Evolutionary conservation across 2,888 invertebrate species (phyloP).

Genomic region (Protodeltote pygarga): DNA sequence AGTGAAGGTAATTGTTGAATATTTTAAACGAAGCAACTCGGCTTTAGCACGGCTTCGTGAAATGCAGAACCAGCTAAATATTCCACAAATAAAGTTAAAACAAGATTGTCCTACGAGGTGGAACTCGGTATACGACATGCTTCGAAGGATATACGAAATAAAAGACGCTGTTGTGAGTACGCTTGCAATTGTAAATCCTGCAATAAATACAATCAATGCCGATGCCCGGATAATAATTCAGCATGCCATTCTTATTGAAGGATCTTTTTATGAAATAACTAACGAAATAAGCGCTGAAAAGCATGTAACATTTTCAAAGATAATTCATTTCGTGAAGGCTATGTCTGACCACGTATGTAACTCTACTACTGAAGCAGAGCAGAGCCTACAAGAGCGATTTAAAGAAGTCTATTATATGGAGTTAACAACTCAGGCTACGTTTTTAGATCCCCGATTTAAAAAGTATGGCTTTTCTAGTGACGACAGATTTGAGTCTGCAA

Average conservation of each 20-base stretch:
- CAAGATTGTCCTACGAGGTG: slow-evolving; percentile 5
- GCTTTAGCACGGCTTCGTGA: neutral
- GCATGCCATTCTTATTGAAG: neutral
- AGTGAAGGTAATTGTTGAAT: slow-evolving; percentile 7
- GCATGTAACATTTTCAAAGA: slow-evolving; percentile 6
- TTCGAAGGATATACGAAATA: neutral
- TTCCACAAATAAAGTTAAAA: slow-evolving; percentile 6
- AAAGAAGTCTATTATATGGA: slow-evolving; percentile 4
- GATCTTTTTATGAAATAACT: neutral
- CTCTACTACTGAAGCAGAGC: neutral
- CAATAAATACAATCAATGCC: neutral
- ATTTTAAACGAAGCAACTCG: slow-evolving; percentile 4
- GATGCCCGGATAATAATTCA: neutral
- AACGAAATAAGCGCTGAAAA: slow-evolving; percentile 1
- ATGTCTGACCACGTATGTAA: neutral
- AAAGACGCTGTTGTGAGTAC: slow-evolving; percentile 4
- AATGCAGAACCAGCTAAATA: slow-evolving; percentile 2
- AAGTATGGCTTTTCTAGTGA: slow-evolving; percentile 1
- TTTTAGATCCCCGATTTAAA: slow-evolving; percentile 7
- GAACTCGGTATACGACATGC: slow-evolving; percentile 7
- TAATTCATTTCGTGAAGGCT: slow-evolving; percentile 2
- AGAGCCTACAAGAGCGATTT: slow-evolving; percentile 4
- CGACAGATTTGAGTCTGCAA: neutral
- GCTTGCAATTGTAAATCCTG: neutral
- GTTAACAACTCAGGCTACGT: slow-evolving; percentile 2